Evolutionary conservation across 2,888 invertebrate species (phyloP), one percentile per base, ranked within the genome.

Genomic region (Mechanitis messenoides): DNA sequence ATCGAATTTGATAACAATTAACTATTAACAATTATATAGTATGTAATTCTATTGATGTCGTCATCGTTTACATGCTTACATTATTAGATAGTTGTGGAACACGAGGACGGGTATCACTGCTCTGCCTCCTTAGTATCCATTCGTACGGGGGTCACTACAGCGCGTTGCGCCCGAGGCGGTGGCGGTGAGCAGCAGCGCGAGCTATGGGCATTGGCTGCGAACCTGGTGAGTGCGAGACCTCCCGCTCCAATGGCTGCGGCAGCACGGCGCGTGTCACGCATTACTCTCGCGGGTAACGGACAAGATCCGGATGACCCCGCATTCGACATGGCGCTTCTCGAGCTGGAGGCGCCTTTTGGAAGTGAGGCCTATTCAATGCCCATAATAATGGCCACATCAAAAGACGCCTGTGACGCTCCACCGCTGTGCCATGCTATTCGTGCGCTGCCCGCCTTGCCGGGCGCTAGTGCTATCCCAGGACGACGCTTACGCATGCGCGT

Each of bases 291-390:
- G 64, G 68, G 69, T 11, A 56, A 47, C 68, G 71, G 67, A 38
- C 60, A 63, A 60, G 69, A 69, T 71, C 69, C 63, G 45, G 61
- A 55, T 42, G 71, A 70, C 62, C 68, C 69, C 9, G 64, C 68
- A 56, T 63, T 68, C 46, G 83, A 80, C 71, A 68, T 82, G 63
- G 85, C 85, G 45, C 71, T 85, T 71, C 74, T 82, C 60, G 81
- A 84, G 76, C 71, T 86, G 72, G 82, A 79, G 71, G 66, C 67
- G 68, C 76, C 84, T 45, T 81, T 82, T 71, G 79, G 74, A 12
- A 66, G 62, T 45, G 74, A 57, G 57, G 73, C 75, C 60, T 61
- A 61, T 67, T 72, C 77, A 68, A 79, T 75, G 12, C 79, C 87
- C 64, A 81, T 85, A 65, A 71, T 84, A 45, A 76, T 83, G 79